Base-by-base conservation (phyloP, 1,140 invertebrate species). In the Lasaia peninsularis region DNA sequence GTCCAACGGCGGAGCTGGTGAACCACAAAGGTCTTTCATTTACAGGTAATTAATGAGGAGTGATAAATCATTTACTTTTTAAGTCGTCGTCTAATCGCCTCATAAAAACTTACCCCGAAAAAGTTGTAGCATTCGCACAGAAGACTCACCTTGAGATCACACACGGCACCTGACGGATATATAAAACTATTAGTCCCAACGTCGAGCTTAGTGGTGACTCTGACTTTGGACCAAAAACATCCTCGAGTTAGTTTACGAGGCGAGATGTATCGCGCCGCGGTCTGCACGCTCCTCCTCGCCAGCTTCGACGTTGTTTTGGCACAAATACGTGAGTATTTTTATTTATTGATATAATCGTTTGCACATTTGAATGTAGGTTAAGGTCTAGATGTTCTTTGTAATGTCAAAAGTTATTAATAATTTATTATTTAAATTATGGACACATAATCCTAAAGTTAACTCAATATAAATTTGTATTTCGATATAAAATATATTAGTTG, bases 261-360 rank as follows among this genome's bases (percentile, higher is more conserved):
- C 24, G 24, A 21, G 18, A 48, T 48, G 44, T 20, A 20, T 48
- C 20, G 18, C 10, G n/a, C 18, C 11, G 6, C 44, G 11, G 11
- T 48, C 7, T 21, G 20, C 44, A 48, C 44, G 44, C 21, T 48
- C 20, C 11, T 48, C 18, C 20, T 44, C 11, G 20, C 18, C 21
- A 18, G 11, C 4, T 21, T 21, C 20, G 21, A 48, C 21, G 44
- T 48, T 48, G 44, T 48, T n/a, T 48, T 48, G 11, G 44, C 44
- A 48, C 18, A 48, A 20, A 20, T 48, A 48, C 40, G 40, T 48
- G 16, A 48, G 40, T 48, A 48, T 48, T 48, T 18, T 48, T 48
- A 20, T 20, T 48, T 21, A 48, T 10, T 48, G 11, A 48, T 20
- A 48, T 44, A 11, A 18, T 21, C 0, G 11, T 48, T 48, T 48